A percentile compares a stretch with the other conserved stretches of the same genome.
Conservation (phyloP, 2,888 invertebrate species). For the Phanerotoma sp. region DNA sequence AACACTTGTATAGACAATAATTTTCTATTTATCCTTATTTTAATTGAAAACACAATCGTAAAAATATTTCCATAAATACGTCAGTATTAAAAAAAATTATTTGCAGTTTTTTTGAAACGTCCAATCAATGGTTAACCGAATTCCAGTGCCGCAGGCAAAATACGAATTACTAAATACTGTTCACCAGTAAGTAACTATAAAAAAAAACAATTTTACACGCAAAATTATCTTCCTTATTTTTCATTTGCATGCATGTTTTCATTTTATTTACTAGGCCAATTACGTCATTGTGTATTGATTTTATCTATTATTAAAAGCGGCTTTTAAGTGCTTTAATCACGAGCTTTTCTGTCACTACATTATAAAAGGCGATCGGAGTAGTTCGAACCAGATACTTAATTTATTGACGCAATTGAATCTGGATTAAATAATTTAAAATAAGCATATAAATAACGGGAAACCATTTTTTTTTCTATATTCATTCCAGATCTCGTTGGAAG, state of each 20-base stretch:
- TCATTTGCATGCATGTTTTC: neutral
- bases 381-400: too few species aligned
- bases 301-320: conserved; percentile 22
- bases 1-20: too few species aligned
- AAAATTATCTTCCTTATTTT: neutral
- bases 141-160: conserved; percentile 44
- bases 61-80: too few species aligned
- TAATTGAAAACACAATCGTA: too few species aligned
- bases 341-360: too few species aligned
- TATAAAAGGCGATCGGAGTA: too few species aligned
- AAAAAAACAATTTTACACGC: neutral
- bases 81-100: neutral
- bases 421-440: too few species aligned
- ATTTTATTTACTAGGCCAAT: conserved; percentile 2
- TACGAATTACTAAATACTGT: conserved; percentile 45
- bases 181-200: conserved; percentile 41
- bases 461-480: too few species aligned
- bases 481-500: conserved; percentile 8
- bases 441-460: too few species aligned
- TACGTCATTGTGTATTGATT: conserved; percentile 25
- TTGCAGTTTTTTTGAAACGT: neutral
- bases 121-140: conserved; percentile 48
- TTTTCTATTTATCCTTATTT: too few species aligned
- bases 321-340: too few species aligned
- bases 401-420: too few species aligned